These are phyloP conservation scores for Synaphobranchus kaupii DNA, from an alignment of 2,797 vertebrate species.

Conservation along the genomic window DNA sequence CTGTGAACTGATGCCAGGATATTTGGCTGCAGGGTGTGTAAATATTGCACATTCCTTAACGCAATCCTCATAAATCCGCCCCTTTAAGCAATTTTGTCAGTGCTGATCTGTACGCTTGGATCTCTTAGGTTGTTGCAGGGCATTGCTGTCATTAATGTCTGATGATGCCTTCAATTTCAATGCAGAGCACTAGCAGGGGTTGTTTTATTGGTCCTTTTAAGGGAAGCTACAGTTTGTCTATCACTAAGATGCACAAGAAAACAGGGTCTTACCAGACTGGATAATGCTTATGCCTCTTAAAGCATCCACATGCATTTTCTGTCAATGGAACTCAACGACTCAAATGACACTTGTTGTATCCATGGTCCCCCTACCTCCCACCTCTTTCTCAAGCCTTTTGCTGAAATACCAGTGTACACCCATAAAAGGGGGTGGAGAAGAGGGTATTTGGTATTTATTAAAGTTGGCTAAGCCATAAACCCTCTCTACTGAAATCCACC, in stretches of 20 bases:
- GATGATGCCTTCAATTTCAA: not conserved
- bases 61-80: not conserved
- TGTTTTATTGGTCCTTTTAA: not conserved
- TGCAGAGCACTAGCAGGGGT: not conserved
- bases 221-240: too few species aligned
- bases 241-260: not conserved
- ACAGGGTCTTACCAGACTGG: too few species aligned
- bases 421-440: constrained; percentile 26
- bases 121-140: not conserved
- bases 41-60: not conserved
- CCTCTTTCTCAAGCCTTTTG: constrained; percentile 32
- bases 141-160: not conserved
- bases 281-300: too few species aligned
- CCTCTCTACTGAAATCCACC: constrained; percentile 19
- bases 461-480: constrained; percentile 31
- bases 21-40: not conserved
- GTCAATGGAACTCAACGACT: not conserved
- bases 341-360: constrained; percentile 27
- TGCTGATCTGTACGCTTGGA: not conserved
- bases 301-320: not conserved
- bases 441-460: constrained; percentile 27
- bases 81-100: not conserved
- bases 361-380: constrained; percentile 34
- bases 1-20: not conserved
- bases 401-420: constrained; percentile 52